phyloP scores from a whole-genome alignment of 2,888 invertebrate genomes.

The Chloroclystis v-ata region DNA sequence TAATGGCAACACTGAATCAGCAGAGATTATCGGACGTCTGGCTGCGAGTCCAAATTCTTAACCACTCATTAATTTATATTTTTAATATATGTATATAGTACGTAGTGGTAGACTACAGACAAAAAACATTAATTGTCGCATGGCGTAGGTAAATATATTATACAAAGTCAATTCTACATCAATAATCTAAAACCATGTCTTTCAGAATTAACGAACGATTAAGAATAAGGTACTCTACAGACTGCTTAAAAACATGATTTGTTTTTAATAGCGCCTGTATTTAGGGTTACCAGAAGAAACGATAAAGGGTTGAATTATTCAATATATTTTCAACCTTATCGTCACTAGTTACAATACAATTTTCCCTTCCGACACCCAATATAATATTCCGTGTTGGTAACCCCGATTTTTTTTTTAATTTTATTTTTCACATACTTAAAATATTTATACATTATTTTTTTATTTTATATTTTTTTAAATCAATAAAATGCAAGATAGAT shows the following conservation, averaged over 20 bases:
- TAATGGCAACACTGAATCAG: too few species aligned
- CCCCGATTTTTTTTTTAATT: slow-evolving; percentile 7
- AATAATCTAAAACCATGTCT: neutral
- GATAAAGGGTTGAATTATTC: neutral
- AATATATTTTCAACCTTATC: slow-evolving; percentile 6
- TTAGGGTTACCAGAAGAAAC: neutral
- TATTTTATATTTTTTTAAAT: slow-evolving; percentile 22
- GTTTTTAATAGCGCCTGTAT: too few species aligned
- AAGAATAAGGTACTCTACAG: neutral
- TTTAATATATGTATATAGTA: too few species aligned
- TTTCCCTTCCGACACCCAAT: slow-evolving; percentile 2
- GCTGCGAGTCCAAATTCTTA: too few species aligned
- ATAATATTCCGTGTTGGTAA: neutral
- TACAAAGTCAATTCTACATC: too few species aligned
- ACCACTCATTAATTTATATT: too few species aligned
- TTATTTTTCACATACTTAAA: slow-evolving; percentile 17
- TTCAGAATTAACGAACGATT: neutral
- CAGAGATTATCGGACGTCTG: too few species aligned
- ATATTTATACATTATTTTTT: slow-evolving; percentile 26
- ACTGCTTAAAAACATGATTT: neutral
- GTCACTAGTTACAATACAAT: slow-evolving; percentile 2
- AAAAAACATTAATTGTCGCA: too few species aligned
- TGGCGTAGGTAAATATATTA: too few species aligned
- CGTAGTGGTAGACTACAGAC: too few species aligned
- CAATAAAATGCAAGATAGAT: slow-evolving; percentile 28